Conservation (phyloP, 2,888 invertebrate species). For the Anorthoa munda region DNA sequence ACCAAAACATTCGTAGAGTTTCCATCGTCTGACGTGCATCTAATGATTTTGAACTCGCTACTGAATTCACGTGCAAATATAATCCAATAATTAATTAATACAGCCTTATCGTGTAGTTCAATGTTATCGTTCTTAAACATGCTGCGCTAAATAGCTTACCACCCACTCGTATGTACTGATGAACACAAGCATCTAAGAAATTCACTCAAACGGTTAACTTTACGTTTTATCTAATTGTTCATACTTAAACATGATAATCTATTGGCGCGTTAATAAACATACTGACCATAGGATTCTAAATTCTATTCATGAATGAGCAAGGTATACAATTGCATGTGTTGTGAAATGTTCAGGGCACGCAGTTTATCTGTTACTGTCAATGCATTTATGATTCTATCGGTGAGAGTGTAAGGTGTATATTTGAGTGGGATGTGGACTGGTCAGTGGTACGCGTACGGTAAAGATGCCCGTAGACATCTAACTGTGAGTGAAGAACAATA, state of each 20-base stretch:
- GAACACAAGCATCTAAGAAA: slow-evolving; percentile 51
- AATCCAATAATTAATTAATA: slow-evolving; percentile 35
- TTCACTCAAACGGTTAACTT: slow-evolving; percentile 49
- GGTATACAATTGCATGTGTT: slow-evolving; percentile 39
- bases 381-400: slow-evolving; percentile 39
- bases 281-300: slow-evolving; percentile 33
- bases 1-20: neutral
- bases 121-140: slow-evolving; percentile 39
- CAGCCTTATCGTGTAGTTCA: slow-evolving; percentile 6
- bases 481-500: slow-evolving; percentile 77
- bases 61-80: slow-evolving; percentile 32
- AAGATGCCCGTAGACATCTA: slow-evolving; percentile 73
- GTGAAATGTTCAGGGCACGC: slow-evolving; percentile 40
- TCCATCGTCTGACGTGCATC: slow-evolving; percentile 5
- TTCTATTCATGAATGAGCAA: slow-evolving; percentile 36
- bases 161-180: slow-evolving; percentile 46
- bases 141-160: slow-evolving; percentile 48
- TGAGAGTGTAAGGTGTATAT: slow-evolving; percentile 37
- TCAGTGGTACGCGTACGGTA: slow-evolving; percentile 81
- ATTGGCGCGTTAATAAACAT: slow-evolving; percentile 59
- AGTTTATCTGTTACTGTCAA: slow-evolving; percentile 31
- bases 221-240: slow-evolving; percentile 74
- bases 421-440: slow-evolving; percentile 63
- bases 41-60: slow-evolving; percentile 11
- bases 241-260: slow-evolving; percentile 57